Evolutionary conservation across 2,113 vertebrate species (phyloP).

Genomic region (Strix uralensis): DNA sequence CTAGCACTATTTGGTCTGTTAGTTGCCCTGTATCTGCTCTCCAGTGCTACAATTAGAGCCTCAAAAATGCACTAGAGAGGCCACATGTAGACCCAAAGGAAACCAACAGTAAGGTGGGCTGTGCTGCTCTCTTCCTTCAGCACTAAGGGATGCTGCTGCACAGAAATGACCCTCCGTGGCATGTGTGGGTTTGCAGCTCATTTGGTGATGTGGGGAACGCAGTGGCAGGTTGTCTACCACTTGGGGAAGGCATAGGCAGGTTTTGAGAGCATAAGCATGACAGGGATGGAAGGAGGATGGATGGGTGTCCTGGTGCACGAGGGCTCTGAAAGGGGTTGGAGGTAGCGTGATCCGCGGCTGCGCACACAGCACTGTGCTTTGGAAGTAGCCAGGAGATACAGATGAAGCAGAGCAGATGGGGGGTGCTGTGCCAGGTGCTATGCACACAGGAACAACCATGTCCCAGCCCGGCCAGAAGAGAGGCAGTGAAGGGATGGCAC

Average conservation of each 20-base stretch:
- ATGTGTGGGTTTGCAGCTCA: background rate
- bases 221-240: background rate
- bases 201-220: background rate
- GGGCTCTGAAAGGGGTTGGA: background rate
- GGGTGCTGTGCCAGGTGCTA: background rate
- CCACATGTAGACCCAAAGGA: background rate
- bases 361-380: background rate
- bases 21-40: background rate
- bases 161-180: background rate
- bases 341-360: background rate
- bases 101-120: background rate
- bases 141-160: background rate
- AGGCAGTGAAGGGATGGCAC: background rate
- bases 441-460: background rate
- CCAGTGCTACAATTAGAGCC: background rate
- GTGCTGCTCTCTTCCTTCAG: background rate
- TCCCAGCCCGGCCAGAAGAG: background rate
- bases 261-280: background rate
- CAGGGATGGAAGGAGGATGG: background rate
- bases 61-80: background rate
- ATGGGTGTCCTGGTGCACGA: background rate
- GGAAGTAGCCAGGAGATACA: background rate
- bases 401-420: background rate
- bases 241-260: background rate
- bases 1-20: background rate